Evolutionary conservation across 2,797 vertebrate genomes (phyloP).

Genomic region (Ammospiza maritima): DNA sequence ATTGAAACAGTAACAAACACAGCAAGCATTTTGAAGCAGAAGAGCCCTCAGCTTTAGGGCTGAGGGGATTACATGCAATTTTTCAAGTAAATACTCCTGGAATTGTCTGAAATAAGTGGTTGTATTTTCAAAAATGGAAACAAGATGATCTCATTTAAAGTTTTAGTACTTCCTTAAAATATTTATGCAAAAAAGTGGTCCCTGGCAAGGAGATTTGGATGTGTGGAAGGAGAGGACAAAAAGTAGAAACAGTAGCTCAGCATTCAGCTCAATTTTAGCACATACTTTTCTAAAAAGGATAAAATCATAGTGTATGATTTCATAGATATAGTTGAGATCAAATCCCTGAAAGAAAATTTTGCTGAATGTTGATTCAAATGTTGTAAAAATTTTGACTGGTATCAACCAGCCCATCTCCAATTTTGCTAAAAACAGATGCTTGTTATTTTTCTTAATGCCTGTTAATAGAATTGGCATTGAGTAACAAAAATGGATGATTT

Average conservation of each 20-base stretch:
- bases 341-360: not conserved
- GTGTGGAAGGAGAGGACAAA: not conserved
- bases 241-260: not conserved
- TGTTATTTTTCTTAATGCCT: not conserved
- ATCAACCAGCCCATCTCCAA: not conserved
- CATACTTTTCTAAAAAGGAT: not conserved
- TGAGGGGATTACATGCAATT: not conserved
- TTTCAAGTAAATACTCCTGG: not conserved
- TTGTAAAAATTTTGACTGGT: not conserved
- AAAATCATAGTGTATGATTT: not conserved
- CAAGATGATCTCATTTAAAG: not conserved
- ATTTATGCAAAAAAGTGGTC: not conserved
- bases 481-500: not conserved
- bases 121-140: slow-evolving; percentile 9
- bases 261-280: not conserved
- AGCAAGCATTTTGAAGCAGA: not conserved
- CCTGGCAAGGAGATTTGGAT: not conserved
- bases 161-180: not conserved
- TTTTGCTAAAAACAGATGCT: not conserved
- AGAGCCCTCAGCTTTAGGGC: not conserved
- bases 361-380: not conserved
- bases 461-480: not conserved
- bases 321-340: not conserved
- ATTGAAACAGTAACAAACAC: not conserved
- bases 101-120: not conserved